Evolutionary conservation across 2,113 vertebrate species (phyloP), one percentile per base, ranked within the genome.

Genomic region (Cercocebus atys): DNA sequence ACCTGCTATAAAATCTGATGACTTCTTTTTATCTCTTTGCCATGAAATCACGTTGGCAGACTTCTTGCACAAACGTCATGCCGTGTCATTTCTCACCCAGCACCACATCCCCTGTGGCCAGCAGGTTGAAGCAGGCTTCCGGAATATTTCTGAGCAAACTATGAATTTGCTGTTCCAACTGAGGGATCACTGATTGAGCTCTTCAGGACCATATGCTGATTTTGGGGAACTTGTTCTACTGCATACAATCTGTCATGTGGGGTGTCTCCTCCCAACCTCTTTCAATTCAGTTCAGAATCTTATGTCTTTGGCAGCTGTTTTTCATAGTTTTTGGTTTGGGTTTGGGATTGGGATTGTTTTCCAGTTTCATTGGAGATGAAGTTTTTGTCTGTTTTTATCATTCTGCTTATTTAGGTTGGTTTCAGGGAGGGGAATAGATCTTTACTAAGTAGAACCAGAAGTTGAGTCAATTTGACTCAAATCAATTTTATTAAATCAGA

Each of bases 231-330:
- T 30, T 47, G 64, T 17, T 4, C 18, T n/a, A 3, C 30, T 59
- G 55, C 2, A 72, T 25, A 50, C 47, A 17, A 68, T 52, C 43
- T 72, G 50, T n/a, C 57, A 40, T 32, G 76, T 47, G 22, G 4
- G 70, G 40, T 68, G 57, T 95, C 92, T 96, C 6, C 25, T 90
- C 6, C 61, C 12, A n/a, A 32, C 9, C 18, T 88, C 50, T 87
- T 88, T 81, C 45, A 73, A 38, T 79, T 85, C 55, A 52, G 55
- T 76, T 59, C 82, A 52, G 50, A 79, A 52, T 57, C 40, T 50
- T 75, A n/a, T 81, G 57, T 79, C 81, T 91, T 90, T 78, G 66
- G 64, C 81, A 97, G 52, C 70, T 91, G 43, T n/a, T 86, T 93
- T 91, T 64, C 30, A 55, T 94, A 70, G 40, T 95, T 80, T 92